Evolutionary conservation across 2,113 vertebrate genomes (phyloP).

Genomic region (Ellobius talpinus): DNA sequence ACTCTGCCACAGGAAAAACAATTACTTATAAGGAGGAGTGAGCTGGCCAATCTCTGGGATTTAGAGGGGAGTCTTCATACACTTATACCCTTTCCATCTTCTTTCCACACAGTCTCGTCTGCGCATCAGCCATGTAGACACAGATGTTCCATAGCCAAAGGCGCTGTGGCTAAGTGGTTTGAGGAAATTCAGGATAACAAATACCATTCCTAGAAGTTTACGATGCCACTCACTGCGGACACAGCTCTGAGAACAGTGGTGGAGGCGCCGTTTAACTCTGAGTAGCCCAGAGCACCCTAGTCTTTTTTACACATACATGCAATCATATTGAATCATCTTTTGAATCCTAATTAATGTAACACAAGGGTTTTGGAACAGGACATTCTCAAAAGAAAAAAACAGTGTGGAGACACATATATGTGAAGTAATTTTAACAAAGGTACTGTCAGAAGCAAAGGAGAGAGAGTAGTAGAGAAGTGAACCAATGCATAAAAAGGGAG

Average conservation of each 20-base stretch:
- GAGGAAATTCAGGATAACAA: slow-evolving; percentile 31
- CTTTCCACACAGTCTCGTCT: slow-evolving; percentile 13
- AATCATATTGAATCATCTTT: not conserved
- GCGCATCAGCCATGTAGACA: not conserved
- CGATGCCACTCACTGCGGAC: not conserved
- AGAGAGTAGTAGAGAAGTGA: not conserved
- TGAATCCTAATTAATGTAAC: not conserved
- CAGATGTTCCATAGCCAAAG: not conserved
- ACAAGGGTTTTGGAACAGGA: not conserved
- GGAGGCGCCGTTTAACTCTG: not conserved
- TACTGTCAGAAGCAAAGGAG: not conserved
- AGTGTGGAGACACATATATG: not conserved
- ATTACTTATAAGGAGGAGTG: not conserved
- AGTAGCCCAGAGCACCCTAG: not conserved
- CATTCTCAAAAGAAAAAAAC: not conserved
- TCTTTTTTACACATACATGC: not conserved
- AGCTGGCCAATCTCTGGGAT: not conserved
- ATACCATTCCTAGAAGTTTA: slow-evolving; percentile 45
- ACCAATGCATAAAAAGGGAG: not conserved
- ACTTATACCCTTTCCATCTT: not conserved
- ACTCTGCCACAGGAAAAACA: not conserved
- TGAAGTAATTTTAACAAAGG: not conserved
- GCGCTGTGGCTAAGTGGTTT: slow-evolving; percentile 25
- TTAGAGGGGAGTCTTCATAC: not conserved
- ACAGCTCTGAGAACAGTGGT: not conserved